Base-by-base conservation (phyloP, 1,140 invertebrate species). In the Trachelipus rathkii region DNA sequence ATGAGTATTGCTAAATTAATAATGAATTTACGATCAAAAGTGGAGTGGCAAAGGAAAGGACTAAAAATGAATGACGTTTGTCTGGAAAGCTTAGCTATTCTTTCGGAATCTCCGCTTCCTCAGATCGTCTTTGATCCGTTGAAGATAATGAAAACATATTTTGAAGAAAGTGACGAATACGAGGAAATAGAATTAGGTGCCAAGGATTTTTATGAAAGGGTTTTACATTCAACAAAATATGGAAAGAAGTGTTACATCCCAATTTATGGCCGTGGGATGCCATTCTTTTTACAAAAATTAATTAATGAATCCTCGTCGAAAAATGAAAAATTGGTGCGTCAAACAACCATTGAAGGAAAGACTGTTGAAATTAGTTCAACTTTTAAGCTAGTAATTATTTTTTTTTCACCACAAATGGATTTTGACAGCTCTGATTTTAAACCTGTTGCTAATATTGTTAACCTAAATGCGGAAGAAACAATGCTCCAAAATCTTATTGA, bases 41-140 rank as follows among this genome's bases (percentile, higher is more conserved):
- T 76, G 2, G 73, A 44, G 19, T 78, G 77, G 77, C 77, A 78
- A 19, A 67, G 72, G 24, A 60, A 78, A 69, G 74, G 77, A 13
- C 45, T 78, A 0, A 74, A 69, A 23, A 43, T 76, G 10, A 74
- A 78, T 53, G 13, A 43, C 15, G 75, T 73, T 23, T 78, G 71
- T 23, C 71, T 78, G 4, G 74, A 78, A 45, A 78, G 75, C 70
- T 73, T 74, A 19, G 74, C 77, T 46, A 73, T 78, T 21, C 73
- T 78, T 8, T 76, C 50, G 23, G 70, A 76, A 60, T 78, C 77
- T 0, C 72, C 53, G 11, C 71, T 78, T 10, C 71, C 77, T 15
- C 77, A 78, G 67, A 45, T 78, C 7, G 73, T 78, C 66, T 71
- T 76, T n/a, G 77, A 78, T 24, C 77, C 77, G 0, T 74, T 75